phyloP scores from a whole-genome alignment of 1,140 invertebrate species.

The Zaprionus capensis region DNA sequence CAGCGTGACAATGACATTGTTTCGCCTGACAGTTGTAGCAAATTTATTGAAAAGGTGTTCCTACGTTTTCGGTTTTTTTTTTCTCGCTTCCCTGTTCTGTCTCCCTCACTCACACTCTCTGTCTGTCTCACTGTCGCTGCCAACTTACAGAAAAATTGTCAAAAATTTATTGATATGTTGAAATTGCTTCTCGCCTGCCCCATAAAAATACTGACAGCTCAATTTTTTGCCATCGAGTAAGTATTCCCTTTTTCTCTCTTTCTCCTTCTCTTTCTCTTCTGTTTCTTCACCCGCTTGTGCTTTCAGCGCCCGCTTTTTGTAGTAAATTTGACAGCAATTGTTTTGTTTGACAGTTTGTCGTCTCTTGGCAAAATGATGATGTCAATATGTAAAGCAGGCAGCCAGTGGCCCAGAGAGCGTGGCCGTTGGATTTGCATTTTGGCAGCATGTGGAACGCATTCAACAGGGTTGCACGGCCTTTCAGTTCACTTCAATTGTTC shows the following conservation, averaged over 20 bases:
- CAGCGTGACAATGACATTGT: slow-evolving; percentile 80
- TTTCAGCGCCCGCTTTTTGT: slow-evolving; percentile 60
- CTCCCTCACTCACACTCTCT: not conserved
- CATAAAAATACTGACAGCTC: slow-evolving; percentile 77
- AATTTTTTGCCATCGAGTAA: slow-evolving; percentile 56
- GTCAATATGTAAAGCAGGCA: slow-evolving; percentile 78
- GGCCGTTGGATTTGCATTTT: slow-evolving; percentile 37
- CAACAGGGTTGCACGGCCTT: slow-evolving; percentile 22
- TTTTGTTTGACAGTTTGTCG: slow-evolving; percentile 83
- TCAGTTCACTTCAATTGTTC: not conserved
- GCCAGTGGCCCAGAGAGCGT: slow-evolving; percentile 24
- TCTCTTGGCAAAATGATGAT: slow-evolving; percentile 74
- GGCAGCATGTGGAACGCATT: slow-evolving; percentile 28
- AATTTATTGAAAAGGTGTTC: slow-evolving; percentile 83
- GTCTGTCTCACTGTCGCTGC: not conserved
- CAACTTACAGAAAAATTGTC: slow-evolving; percentile 60
- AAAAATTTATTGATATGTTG: slow-evolving; percentile 83
- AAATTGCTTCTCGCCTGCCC: slow-evolving; percentile 65
- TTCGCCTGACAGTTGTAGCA: slow-evolving; percentile 82
- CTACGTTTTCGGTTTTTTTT: slow-evolving; percentile 44
- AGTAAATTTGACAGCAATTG: slow-evolving; percentile 82
- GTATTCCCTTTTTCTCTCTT: not conserved
- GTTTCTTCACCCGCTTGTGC: slow-evolving; percentile 14
- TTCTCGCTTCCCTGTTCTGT: not conserved
- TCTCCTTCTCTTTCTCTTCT: slow-evolving; percentile 9